Evolutionary conservation across 2,797 vertebrate species (phyloP).

Genomic region (Lithobates sylvaticus): DNA sequence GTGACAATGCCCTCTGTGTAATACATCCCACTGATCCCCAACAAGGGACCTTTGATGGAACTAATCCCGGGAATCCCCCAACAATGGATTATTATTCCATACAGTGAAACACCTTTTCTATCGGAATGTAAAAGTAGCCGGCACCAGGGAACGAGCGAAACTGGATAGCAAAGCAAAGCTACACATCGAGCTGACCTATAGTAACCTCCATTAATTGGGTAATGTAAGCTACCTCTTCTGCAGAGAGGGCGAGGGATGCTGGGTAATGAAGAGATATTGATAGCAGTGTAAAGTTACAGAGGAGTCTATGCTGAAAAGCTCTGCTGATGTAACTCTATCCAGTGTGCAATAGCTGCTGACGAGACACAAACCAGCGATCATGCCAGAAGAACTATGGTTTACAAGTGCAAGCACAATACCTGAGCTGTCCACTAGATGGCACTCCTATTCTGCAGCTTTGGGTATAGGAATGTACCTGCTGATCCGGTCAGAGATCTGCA

Average conservation of each 20-base stretch:
- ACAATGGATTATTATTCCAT: slow-evolving; percentile 41
- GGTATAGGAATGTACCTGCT: too few relatives aligned
- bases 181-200: slow-evolving; percentile 26
- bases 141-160: slow-evolving; percentile 37
- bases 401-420: background rate
- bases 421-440: slow-evolving; percentile 27
- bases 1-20: background rate
- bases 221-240: slow-evolving; percentile 5
- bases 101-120: slow-evolving; percentile 26
- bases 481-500: background rate
- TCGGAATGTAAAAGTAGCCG: slow-evolving; percentile 43
- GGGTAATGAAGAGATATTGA: slow-evolving; percentile 39
- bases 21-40: background rate
- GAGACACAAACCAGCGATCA: slow-evolving; percentile 31
- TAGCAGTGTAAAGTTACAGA: slow-evolving; percentile 43
- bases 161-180: slow-evolving; percentile 5
- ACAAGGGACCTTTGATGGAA: slow-evolving; percentile 13
- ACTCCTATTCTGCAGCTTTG: too few relatives aligned
- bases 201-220: slow-evolving; percentile 42
- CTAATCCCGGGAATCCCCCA: background rate
- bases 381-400: slow-evolving; percentile 37
- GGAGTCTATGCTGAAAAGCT: slow-evolving; percentile 34
- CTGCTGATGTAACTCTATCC: slow-evolving; percentile 38
- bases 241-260: slow-evolving; percentile 29
- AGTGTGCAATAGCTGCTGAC: slow-evolving; percentile 37